Conservation (phyloP, 2,888 invertebrate genomes). For the Sussaba pulchella region DNA sequence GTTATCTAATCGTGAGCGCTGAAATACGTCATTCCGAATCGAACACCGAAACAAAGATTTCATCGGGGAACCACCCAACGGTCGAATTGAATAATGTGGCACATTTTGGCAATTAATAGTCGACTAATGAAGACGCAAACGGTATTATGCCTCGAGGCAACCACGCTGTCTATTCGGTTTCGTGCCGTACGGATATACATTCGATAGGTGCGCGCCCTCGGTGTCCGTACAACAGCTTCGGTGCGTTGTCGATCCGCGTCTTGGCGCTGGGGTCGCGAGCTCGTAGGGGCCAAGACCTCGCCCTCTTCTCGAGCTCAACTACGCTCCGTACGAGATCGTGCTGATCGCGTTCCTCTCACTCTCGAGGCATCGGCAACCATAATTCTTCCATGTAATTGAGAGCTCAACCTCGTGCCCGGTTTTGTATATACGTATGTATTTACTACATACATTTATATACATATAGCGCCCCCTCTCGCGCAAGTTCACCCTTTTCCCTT, state of each 20-base stretch:
- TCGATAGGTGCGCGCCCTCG: too few relatives aligned
- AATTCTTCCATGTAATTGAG: conserved; percentile 82
- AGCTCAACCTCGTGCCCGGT: conserved; percentile 79
- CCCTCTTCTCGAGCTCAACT: not conserved
- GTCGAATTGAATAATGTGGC: conserved; percentile 74
- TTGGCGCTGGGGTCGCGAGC: not conserved
- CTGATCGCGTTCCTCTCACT: conserved; percentile 60
- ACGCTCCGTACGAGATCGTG: conserved; percentile 22
- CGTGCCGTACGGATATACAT: too few relatives aligned
- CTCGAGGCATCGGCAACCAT: conserved; percentile 70
- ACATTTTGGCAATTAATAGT: conserved; percentile 82
- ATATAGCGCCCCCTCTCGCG: conserved; percentile 20
- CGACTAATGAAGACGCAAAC: conserved; percentile 82
- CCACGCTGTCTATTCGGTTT: conserved; percentile 66
- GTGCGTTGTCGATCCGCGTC: too few relatives aligned
- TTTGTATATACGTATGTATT: conserved; percentile 47
- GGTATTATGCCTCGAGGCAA: conserved; percentile 72
- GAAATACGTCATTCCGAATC: conserved; percentile 1
- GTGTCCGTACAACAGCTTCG: too few relatives aligned
- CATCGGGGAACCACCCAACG: conserved; percentile 13
- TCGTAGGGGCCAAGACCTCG: not conserved
- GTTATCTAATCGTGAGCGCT: conserved; percentile 33
- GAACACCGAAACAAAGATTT: conserved; percentile 22
- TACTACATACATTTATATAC: conserved; percentile 45
- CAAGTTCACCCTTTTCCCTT: conserved; percentile 42